Base-by-base conservation (phyloP, 2,797 vertebrate genomes). In the Adelosebastes latens region DNA sequence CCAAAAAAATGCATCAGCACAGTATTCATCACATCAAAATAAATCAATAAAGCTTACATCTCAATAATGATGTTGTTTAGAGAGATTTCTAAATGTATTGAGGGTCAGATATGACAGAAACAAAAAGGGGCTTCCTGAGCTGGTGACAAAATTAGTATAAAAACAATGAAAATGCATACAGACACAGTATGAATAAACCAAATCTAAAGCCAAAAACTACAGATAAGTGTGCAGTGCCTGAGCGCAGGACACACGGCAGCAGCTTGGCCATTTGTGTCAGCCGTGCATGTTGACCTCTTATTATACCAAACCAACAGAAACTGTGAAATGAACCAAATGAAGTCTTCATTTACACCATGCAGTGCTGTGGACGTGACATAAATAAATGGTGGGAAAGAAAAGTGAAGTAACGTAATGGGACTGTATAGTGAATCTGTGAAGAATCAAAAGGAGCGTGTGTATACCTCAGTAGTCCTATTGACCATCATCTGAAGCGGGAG, bases 381-480 rank as follows among this genome's bases (percentile, higher is more conserved):
- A 77, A 80, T 24, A 39, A 64, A 86, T 2, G n/a, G 39, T 62
- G 18, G 25, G 61, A 81, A 74, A 77, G 24, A 59, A 71, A 29
- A 52, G 60, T 74, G 18, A 24, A 71, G 74, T 22, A 85, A 87
- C 12, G 36, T 20, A 52, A 87, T 65, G 83, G 61, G 66, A 70
- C 58, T 46, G 77, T 61, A 22, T 22, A 34, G 81, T 88, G 86
- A 80, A 27, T 73, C 67, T 88, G 83, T 77, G 80, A 71, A 84
- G 75, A 75, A 31, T 88, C 78, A 79, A 70, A 70, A 86, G 91
- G 86, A 87, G 88, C 63, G 53, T 84, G 91, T 94, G 93, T 95
- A 94, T 99, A 99, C 98, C 99, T 99, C 99, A 70, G 99, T 99
- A 87, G 98, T 99, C 95, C 99, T 99, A 98, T 99, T 99, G 97